phyloP scores from a whole-genome alignment of 2,888 invertebrate species.

The Colostygia pectinataria region DNA sequence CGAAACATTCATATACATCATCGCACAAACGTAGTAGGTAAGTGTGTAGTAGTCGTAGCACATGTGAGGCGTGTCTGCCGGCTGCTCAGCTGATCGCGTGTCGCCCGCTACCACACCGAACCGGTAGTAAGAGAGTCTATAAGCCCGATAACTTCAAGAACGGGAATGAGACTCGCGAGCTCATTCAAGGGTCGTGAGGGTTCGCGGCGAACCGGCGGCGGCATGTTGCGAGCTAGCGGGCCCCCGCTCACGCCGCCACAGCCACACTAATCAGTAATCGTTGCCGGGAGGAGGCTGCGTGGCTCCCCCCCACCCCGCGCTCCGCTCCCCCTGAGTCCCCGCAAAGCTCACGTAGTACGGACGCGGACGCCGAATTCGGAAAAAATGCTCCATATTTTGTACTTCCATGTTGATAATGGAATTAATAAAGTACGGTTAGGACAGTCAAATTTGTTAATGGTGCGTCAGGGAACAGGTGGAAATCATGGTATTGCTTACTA shows the following conservation, averaged over 20 bases:
- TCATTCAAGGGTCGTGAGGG: conserved; percentile 14
- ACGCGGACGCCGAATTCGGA: conserved; percentile 44
- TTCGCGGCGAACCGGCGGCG: conserved; percentile 53
- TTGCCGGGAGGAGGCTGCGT: conserved; percentile 82
- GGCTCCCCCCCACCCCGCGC: conserved; percentile 53
- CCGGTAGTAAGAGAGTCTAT: not conserved
- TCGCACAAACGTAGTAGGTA: conserved; percentile 67
- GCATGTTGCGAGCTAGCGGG: conserved; percentile 64
- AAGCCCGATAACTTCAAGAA: conserved; percentile 1
- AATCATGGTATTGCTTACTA: not conserved
- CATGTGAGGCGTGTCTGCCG: conserved; percentile 66
- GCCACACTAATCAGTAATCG: conserved; percentile 84
- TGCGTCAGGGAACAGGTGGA: not conserved
- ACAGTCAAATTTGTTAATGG: conserved; percentile 49
- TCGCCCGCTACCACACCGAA: not conserved
- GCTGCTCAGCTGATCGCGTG: conserved; percentile 65
- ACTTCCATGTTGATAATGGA: conserved; percentile 27
- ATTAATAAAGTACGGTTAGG: conserved; percentile 19
- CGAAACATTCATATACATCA: conserved; percentile 62
- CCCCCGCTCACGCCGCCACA: conserved; percentile 77
- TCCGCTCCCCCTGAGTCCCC: conserved; percentile 33
- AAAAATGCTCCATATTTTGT: conserved; percentile 35
- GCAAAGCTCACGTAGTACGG: conserved; percentile 58
- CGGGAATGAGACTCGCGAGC: conserved; percentile 3
- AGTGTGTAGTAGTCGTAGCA: conserved; percentile 56